These are phyloP conservation scores for Platichthys stellatus DNA, from an alignment of 2,113 vertebrate species.

Conservation along the genomic window DNA sequence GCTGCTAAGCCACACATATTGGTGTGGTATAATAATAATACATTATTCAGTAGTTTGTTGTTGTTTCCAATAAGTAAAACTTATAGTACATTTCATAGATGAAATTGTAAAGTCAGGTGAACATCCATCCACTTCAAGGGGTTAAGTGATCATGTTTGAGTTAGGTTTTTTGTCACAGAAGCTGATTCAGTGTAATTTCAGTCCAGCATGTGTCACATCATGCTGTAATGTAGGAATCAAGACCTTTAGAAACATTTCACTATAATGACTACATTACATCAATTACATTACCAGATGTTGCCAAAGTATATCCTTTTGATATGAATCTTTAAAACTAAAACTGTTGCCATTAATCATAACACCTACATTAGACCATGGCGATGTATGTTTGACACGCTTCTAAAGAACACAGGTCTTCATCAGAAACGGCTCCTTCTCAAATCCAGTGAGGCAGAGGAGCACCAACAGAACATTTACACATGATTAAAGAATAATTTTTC, in stretches of 20 bases:
- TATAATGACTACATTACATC: neutral
- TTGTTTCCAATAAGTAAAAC: neutral
- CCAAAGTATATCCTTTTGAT: neutral
- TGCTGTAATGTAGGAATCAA: neutral
- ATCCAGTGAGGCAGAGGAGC: neutral
- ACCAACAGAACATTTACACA: constrained; percentile 2
- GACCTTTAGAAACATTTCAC: neutral
- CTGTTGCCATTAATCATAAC: too few species aligned
- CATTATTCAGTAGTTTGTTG: neutral
- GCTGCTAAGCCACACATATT: too few species aligned
- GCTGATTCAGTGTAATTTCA: too few species aligned
- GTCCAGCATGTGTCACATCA: neutral
- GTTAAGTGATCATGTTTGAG: too few species aligned
- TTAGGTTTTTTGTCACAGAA: too few species aligned
- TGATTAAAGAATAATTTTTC: constrained; percentile 52
- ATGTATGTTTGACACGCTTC: too few species aligned
- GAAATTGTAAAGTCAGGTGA: too few species aligned
- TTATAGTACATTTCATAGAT: neutral
- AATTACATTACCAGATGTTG: too few species aligned
- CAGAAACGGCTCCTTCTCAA: neutral
- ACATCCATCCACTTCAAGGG: too few species aligned
- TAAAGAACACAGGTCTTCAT: neutral
- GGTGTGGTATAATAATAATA: too few species aligned
- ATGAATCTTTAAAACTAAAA: too few species aligned
- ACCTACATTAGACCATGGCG: too few species aligned